Base-by-base conservation (phyloP, 53 echinoderm and acorn worm genomes). In the Crossaster papposus region DNA sequence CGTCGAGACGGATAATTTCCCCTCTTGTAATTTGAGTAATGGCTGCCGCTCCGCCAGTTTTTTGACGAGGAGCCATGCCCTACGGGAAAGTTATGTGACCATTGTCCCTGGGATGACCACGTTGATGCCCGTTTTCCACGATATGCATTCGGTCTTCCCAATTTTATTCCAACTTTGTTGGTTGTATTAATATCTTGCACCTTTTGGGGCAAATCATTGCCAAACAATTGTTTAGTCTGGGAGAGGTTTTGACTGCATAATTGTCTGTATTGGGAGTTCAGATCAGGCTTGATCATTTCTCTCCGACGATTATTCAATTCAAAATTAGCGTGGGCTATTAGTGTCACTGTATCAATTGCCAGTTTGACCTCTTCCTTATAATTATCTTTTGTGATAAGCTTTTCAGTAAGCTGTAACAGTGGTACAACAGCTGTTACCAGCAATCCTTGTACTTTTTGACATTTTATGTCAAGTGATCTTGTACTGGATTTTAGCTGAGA, bases 401-500 rank as follows among this genome's bases (percentile, higher is more conserved):
- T 30, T 32, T 80, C 20, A 32, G 51, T 79, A 4, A 80, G 34
- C 32, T 80, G 80, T 12, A 80, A 32, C 4, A 58, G 54, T 13
- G 80, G 80, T 34, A 80, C 80, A 62, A 80, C 31, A 3, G 63
- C 58, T 34, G 32, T 55, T 30, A 54, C 15, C 18, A 80, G 30
- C 28, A 79, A 29, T 52, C 79, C 79, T 54, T 79, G 79, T 14
- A 79, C 31, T 36, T 79, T 79, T 30, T 79, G 79, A 79, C 55
- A 79, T 54, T 79, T 79, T 15, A 79, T 30, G 55, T 79, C 79
- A 44, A 8, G 4, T 29, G 79, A 79, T 30, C 79, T 51, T 52
- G 79, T 79, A 14, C 55, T 31, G 2, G 79, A 54, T 53, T 28
- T 24, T 63, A 15, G 26, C 9, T 44, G 44, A 5, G 62, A 32